Base-by-base conservation (phyloP, 2,113 vertebrate genomes). In the Athene noctua region DNA sequence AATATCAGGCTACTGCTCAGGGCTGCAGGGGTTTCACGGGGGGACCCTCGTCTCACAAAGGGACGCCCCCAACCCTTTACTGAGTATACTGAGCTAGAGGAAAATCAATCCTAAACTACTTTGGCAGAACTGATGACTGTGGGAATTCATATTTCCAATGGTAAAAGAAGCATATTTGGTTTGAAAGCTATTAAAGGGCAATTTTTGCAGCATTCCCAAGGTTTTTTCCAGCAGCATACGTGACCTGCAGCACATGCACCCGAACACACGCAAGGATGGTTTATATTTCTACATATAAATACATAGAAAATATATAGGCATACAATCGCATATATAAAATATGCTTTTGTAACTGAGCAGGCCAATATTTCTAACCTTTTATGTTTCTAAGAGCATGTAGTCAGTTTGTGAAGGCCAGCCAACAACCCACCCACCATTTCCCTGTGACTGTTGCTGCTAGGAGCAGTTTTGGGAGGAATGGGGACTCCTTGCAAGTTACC, bases 221-320 rank as follows among this genome's bases (percentile, higher is more conserved):
- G 9, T 47, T 3, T 75, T 94, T 81, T 40, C 36, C 40, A 47
- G 7, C 30, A n/a, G 30, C 36, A 3, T 1, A 1, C 1, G 6
- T 59, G 55, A 84, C 59, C 44, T 16, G 30, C 68, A 87, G 11
- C 68, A 49, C 27, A 2, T 8, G 1, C 18, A 22, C 21, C 25
- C 5, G 1, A 36, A 55, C 27, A 34, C 29, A 18, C 4, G 1
- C 15, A 0, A 23, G 26, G 15, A 11, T 44, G 13, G 29, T 79
- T 86, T 52, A 2, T 42, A 10, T 40, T 63, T 55, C 29, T 55
- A 5, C 6, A 1, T 7, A 15, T 10, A 66, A 78, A 57, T 47
- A 5, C 5, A 1, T 1, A 32, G 26, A 15, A 54, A 42, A 30
- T 42, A 17, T 9, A 23, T 19, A 63, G 29, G 5, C 18, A 8